Conservation (phyloP, 1,140 invertebrate genomes). For the Ceratosolen solmsi region DNA sequence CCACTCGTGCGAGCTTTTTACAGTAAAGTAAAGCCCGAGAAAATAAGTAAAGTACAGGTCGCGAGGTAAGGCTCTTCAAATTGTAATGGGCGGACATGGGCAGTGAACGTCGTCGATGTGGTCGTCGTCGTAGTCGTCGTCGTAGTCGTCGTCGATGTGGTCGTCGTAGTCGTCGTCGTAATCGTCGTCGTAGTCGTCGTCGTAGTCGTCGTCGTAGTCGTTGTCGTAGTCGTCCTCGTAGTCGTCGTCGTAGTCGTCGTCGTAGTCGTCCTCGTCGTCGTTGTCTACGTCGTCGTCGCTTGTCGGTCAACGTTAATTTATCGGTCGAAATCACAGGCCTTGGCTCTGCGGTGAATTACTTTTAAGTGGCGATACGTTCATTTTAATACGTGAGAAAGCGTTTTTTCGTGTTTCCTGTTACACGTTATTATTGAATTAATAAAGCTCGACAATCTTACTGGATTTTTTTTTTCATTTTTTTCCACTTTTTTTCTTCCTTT, state of each 20-base stretch:
- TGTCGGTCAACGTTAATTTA: constrained; percentile 59
- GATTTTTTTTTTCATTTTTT: no score
- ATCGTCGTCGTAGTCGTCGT: no score
- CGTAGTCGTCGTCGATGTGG: no score
- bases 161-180: no score
- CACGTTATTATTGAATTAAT: constrained; percentile 49
- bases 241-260: background rate
- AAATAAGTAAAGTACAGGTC: constrained; percentile 61
- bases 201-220: no score
- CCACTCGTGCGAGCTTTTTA: constrained; percentile 59
- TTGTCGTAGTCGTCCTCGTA: no score
- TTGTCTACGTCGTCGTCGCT: background rate
- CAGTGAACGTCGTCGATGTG: constrained; percentile 11
- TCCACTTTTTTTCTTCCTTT: background rate
- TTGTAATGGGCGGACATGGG: constrained; percentile 55
- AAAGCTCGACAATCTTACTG: background rate
- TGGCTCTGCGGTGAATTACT: constrained; percentile 44
- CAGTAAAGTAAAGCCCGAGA: constrained; percentile 59
- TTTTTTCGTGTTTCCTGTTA: constrained; percentile 45
- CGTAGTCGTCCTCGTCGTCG: background rate
- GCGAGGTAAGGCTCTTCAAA: constrained; percentile 46
- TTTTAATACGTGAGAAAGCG: constrained; percentile 52
- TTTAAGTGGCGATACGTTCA: constrained; percentile 52
- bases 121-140: no score
- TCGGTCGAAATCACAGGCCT: constrained; percentile 62